These are phyloP conservation scores for Trissolcus japonicus DNA, from an alignment of 2,888 invertebrate species.

Conservation along the genomic window DNA sequence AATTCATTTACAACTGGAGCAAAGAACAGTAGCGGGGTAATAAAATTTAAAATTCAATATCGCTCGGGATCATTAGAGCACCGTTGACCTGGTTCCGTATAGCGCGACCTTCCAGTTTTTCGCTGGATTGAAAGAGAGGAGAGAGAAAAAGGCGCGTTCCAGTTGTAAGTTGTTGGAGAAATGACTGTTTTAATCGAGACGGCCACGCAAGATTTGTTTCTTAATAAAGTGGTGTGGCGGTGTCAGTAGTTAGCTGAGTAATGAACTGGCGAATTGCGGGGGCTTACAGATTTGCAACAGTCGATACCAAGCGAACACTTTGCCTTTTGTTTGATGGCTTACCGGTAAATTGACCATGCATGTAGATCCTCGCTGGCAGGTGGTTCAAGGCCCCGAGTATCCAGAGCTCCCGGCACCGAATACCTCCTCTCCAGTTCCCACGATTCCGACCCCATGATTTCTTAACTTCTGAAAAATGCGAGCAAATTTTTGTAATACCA, in stretches of 20 bases:
- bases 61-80: too few species aligned
- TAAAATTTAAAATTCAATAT: too few species aligned
- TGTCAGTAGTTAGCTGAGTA: constrained; percentile 23
- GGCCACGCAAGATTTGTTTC: constrained; percentile 5
- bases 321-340: constrained; percentile 55
- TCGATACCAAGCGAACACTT: constrained; percentile 1
- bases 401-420: constrained; percentile 90
- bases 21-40: too few species aligned
- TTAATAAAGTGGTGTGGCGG: constrained; percentile 27
- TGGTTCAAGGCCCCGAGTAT: constrained; percentile 80
- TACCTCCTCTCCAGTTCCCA: constrained; percentile 89
- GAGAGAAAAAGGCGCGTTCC: too few species aligned
- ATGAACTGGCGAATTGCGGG: constrained; percentile 25
- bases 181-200: constrained; percentile 7
- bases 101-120: neutral
- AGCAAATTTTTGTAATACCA: constrained; percentile 15
- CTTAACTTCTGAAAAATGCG: constrained; percentile 32
- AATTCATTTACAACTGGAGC: constrained; percentile 3
- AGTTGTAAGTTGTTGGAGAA: neutral
- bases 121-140: neutral
- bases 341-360: constrained; percentile 97
- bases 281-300: constrained; percentile 16
- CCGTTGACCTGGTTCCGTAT: too few species aligned
- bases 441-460: constrained; percentile 77
- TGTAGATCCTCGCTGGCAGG: constrained; percentile 94